phyloP scores from a whole-genome alignment of 2,888 invertebrate species.

The Ferdinandea cuprea region DNA sequence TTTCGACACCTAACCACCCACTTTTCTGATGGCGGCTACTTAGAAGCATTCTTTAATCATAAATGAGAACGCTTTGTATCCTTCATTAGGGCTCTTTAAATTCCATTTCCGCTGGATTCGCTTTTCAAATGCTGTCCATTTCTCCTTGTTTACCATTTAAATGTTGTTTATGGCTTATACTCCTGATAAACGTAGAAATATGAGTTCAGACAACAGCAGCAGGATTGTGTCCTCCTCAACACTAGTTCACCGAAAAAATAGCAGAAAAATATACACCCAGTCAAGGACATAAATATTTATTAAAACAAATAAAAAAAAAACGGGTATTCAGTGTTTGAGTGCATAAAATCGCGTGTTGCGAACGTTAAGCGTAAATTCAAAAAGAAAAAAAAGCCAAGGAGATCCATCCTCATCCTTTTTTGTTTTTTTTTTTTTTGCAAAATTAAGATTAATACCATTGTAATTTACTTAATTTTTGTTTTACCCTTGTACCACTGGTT shows the following conservation, averaged over 20 bases:
- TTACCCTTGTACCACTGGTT: slow-evolving; percentile 8
- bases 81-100: slow-evolving; percentile 35
- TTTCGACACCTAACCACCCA: neutral
- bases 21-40: neutral
- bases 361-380: slow-evolving; percentile 8
- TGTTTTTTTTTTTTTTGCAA: no score
- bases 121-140: slow-evolving; percentile 33
- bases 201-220: slow-evolving; percentile 12
- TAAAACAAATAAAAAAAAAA: slow-evolving; percentile 35
- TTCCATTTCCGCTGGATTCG: slow-evolving; percentile 14
- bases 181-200: slow-evolving; percentile 40
- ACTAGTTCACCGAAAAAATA: neutral
- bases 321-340: slow-evolving; percentile 3
- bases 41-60: slow-evolving; percentile 6
- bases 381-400: slow-evolving; percentile 4
- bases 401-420: slow-evolving; percentile 18
- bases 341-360: slow-evolving; percentile 27
- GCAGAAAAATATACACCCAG: neutral
- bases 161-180: slow-evolving; percentile 41
- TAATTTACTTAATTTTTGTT: slow-evolving; percentile 60
- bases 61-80: slow-evolving; percentile 25
- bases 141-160: slow-evolving; percentile 51
- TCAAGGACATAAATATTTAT: slow-evolving; percentile 43
- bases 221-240: slow-evolving; percentile 21
- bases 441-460: slow-evolving; percentile 58